Evolutionary conservation across 2,797 vertebrate species (phyloP).

Genomic region (Phoebastria nigripes): DNA sequence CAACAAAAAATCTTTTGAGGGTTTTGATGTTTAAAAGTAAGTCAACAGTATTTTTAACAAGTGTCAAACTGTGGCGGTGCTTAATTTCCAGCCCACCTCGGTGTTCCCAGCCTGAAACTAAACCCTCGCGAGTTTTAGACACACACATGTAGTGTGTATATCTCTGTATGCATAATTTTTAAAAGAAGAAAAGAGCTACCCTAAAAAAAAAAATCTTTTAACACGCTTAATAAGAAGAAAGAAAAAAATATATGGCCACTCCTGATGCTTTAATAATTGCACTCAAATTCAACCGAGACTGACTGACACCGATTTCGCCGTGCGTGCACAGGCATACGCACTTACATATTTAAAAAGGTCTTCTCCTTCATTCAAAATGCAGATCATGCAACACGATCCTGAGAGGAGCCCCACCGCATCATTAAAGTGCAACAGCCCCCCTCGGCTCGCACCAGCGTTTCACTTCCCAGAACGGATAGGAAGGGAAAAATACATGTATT

Average conservation of each 20-base stretch:
- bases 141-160: neutral
- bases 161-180: neutral
- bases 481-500: neutral
- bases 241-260: neutral
- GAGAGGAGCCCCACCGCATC: constrained; percentile 69
- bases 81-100: constrained; percentile 64
- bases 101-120: constrained; percentile 42
- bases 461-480: constrained; percentile 38
- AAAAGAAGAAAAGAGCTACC: neutral
- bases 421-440: constrained; percentile 46
- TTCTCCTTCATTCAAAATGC: constrained; percentile 76
- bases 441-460: constrained; percentile 38
- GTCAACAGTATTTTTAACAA: constrained; percentile 58
- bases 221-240: neutral
- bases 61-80: constrained; percentile 50
- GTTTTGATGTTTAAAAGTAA: constrained; percentile 46
- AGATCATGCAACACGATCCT: constrained; percentile 72
- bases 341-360: constrained; percentile 19
- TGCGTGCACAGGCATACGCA: neutral
- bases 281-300: constrained; percentile 38
- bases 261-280: constrained; percentile 58
- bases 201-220: constrained; percentile 30
- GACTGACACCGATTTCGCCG: constrained; percentile 35
- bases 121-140: constrained; percentile 47
- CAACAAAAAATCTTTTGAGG: constrained; percentile 4